These are phyloP conservation scores for Drosophila siamana DNA, from an alignment of 2,888 invertebrate genomes.

Conservation along the genomic window DNA sequence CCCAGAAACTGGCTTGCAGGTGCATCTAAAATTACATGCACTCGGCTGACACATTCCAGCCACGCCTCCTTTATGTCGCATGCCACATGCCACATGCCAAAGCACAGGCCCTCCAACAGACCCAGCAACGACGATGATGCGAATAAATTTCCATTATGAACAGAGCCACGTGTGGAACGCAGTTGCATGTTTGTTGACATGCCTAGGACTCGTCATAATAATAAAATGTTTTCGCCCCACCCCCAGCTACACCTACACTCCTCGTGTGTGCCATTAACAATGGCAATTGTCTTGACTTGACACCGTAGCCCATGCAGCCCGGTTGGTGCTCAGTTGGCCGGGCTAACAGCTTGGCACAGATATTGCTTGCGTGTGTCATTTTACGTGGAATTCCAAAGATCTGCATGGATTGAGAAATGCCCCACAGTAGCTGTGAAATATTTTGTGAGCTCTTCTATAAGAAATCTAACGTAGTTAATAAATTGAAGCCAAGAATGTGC, in stretches of 20 bases:
- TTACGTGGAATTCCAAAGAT: background rate
- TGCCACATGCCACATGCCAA: background rate
- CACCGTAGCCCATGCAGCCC: slow-evolving; percentile 47
- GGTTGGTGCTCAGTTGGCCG: slow-evolving; percentile 21
- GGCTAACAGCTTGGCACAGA: slow-evolving; percentile 23
- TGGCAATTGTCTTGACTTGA: slow-evolving; percentile 71
- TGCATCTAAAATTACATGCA: slow-evolving; percentile 66
- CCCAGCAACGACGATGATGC: slow-evolving; percentile 39
- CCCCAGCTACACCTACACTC: background rate
- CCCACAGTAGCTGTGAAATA: background rate
- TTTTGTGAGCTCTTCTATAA: background rate
- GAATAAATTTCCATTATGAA: slow-evolving; percentile 61
- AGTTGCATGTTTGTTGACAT: slow-evolving; percentile 73
- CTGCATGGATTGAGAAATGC: slow-evolving; percentile 3
- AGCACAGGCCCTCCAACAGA: background rate
- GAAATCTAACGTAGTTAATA: too few species aligned
- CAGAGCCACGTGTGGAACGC: slow-evolving; percentile 47
- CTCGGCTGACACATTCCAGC: slow-evolving; percentile 52
- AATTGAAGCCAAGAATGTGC: too few species aligned
- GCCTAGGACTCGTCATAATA: slow-evolving; percentile 64
- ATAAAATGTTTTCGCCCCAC: slow-evolving; percentile 60
- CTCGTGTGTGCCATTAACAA: slow-evolving; percentile 48
- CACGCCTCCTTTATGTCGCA: slow-evolving; percentile 11
- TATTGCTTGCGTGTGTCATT: slow-evolving; percentile 30
- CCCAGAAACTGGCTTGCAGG: slow-evolving; percentile 21